Conservation (phyloP, 2,888 invertebrate genomes). For the Protodeltote pygarga region DNA sequence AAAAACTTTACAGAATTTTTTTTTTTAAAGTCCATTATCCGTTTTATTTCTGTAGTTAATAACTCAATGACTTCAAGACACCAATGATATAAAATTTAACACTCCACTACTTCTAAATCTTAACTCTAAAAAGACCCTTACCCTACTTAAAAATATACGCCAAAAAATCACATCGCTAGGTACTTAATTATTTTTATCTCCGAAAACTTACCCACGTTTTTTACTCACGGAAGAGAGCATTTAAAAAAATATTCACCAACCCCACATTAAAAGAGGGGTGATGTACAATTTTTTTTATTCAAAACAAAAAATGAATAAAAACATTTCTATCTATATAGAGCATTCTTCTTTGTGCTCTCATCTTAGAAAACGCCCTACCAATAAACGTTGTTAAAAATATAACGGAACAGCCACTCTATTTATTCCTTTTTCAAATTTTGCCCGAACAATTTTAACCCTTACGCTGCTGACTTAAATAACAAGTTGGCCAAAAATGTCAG, state of each 20-base stretch:
- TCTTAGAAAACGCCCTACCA: constrained; percentile 49
- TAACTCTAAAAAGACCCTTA: constrained; percentile 57
- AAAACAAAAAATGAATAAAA: constrained; percentile 62
- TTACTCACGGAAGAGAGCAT: constrained; percentile 58
- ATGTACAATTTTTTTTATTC: constrained; percentile 53
- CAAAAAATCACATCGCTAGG: constrained; percentile 30
- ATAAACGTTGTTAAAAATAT: constrained; percentile 43
- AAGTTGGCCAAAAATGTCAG: not conserved
- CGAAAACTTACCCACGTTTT: constrained; percentile 76
- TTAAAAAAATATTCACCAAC: constrained; percentile 57
- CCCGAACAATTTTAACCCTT: constrained; percentile 42
- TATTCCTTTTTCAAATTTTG: constrained; percentile 4
- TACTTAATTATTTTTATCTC: constrained; percentile 31
- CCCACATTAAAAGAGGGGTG: constrained; percentile 74
- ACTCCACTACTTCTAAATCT: constrained; percentile 22
- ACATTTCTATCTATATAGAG: constrained; percentile 72
- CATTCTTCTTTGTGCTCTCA: constrained; percentile 44
- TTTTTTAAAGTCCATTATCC: not conserved
- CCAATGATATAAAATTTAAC: constrained; percentile 25
- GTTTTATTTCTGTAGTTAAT: not conserved
- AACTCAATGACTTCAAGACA: not conserved
- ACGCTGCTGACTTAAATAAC: constrained; percentile 1
- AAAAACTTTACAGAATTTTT: too few relatives aligned
- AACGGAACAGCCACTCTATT: constrained; percentile 20
- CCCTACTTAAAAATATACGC: constrained; percentile 7